phyloP scores from a whole-genome alignment of 2,797 vertebrate genomes.

The Benthosema pterotum region DNA sequence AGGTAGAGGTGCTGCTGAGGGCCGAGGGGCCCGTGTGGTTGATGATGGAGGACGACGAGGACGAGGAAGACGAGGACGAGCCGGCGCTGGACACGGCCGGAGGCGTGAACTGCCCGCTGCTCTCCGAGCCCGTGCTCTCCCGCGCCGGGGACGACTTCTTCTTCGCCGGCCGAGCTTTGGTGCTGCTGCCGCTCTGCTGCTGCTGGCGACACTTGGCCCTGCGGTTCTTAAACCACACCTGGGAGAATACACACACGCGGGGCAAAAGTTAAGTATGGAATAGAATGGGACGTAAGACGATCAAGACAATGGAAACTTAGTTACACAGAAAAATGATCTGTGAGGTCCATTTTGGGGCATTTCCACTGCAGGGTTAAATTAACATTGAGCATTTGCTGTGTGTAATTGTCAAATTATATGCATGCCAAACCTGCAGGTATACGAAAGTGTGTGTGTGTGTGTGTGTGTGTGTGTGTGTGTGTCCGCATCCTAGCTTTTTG shows the following conservation, averaged over 20 bases:
- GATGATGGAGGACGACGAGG: slow-evolving; percentile 63
- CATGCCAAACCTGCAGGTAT: no score
- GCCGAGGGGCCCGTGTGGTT: slow-evolving; percentile 76
- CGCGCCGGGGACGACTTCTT: slow-evolving; percentile 94
- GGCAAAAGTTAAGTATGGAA: no score
- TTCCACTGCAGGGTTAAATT: no score
- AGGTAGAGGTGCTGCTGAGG: slow-evolving; percentile 81
- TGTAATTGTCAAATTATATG: no score
- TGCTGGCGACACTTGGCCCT: slow-evolving; percentile 97
- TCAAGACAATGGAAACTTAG: no score
- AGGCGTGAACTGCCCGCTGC: slow-evolving; percentile 97
- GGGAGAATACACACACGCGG: background rate
- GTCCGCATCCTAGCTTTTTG: no score
- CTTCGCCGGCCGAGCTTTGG: slow-evolving; percentile 92
- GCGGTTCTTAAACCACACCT: slow-evolving; percentile 99
- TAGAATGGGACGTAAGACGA: no score
- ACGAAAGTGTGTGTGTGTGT: no score
- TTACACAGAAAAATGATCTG: no score
- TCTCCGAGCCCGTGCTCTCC: slow-evolving; percentile 95
- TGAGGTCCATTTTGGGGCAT: no score
- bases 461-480: no score
- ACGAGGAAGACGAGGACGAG: slow-evolving; percentile 89
- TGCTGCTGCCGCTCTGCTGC: slow-evolving; percentile 86
- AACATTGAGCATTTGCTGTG: no score
- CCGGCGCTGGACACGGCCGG: slow-evolving; percentile 91